These are phyloP conservation scores for Pogonocichla stellata DNA, from an alignment of 2,113 vertebrate genomes.

Conservation along the genomic window DNA sequence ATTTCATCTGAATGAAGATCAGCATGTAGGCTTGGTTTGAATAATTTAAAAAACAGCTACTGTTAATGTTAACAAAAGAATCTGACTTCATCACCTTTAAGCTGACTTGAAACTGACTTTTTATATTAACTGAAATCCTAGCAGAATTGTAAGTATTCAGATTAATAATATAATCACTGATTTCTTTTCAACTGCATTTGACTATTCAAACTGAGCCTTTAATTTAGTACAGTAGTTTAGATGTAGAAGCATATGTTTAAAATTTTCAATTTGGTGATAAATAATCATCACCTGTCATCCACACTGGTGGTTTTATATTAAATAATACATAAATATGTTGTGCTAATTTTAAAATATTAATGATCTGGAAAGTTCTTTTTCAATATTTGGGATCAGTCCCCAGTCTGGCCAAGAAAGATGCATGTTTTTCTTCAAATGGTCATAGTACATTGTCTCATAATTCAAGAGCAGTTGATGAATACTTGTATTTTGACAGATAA, in stretches of 20 bases:
- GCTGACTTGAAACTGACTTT: not conserved
- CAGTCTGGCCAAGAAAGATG: not conserved
- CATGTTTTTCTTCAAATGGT: not conserved
- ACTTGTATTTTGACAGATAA: not conserved
- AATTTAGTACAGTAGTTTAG: not conserved
- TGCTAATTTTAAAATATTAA: not conserved
- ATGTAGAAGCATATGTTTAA: not conserved
- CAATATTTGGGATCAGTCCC: not conserved
- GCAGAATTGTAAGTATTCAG: not conserved
- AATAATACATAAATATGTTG: not conserved
- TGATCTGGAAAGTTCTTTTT: not conserved
- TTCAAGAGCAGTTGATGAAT: not conserved
- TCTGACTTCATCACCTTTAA: not conserved
- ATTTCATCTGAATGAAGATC: slow-evolving; percentile 17
- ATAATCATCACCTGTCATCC: not conserved
- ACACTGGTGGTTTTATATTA: not conserved
- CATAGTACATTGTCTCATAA: not conserved
- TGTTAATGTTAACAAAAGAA: slow-evolving; percentile 11
- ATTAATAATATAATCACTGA: not conserved
- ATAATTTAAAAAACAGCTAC: slow-evolving; percentile 5
- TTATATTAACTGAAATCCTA: not conserved
- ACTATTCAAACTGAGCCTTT: not conserved
- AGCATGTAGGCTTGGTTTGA: not conserved
- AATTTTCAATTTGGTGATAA: not conserved
- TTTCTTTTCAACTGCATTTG: not conserved